phyloP scores from a whole-genome alignment of 2,113 vertebrate species.

The Prunella himalayana region DNA sequence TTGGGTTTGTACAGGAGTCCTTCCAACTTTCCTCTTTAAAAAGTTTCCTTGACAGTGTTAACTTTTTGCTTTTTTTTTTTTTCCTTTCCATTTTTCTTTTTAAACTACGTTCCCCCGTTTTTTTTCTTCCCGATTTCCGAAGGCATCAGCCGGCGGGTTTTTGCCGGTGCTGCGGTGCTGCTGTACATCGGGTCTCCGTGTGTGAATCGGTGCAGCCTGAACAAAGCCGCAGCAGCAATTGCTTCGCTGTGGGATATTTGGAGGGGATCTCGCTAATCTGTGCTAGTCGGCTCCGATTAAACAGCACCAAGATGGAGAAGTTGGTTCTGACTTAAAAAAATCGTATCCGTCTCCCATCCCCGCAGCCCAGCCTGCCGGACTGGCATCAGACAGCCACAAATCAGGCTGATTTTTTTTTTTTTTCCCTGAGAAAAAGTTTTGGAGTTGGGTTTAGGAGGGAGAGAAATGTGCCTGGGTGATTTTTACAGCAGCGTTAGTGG shows the following conservation, averaged over 20 bases:
- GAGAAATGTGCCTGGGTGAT: neutral
- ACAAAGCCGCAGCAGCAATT: slow-evolving; percentile 38
- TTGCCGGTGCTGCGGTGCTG: neutral
- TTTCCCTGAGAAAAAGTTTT: slow-evolving; percentile 14
- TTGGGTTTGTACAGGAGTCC: neutral
- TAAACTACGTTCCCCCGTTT: neutral
- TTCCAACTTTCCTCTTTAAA: neutral
- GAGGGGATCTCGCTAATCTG: neutral
- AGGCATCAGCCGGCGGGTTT: neutral
- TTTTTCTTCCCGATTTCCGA: neutral
- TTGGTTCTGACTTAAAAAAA: neutral
- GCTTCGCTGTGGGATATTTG: slow-evolving; percentile 13
- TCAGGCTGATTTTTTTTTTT: neutral
- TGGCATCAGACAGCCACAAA: neutral
- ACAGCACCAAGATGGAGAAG: slow-evolving; percentile 46
- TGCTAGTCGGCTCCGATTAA: neutral
- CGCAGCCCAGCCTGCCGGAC: neutral
- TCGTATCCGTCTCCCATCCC: neutral
- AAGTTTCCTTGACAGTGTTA: slow-evolving; percentile 13
- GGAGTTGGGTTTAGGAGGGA: neutral
- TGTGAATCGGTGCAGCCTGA: neutral
- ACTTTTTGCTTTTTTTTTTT: neutral
- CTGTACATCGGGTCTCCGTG: neutral
- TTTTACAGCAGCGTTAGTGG: neutral
- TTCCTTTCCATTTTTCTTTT: neutral